These are phyloP conservation scores for Sciurus vulgaris DNA, from an alignment of 2,797 vertebrate genomes.

Conservation along the genomic window DNA sequence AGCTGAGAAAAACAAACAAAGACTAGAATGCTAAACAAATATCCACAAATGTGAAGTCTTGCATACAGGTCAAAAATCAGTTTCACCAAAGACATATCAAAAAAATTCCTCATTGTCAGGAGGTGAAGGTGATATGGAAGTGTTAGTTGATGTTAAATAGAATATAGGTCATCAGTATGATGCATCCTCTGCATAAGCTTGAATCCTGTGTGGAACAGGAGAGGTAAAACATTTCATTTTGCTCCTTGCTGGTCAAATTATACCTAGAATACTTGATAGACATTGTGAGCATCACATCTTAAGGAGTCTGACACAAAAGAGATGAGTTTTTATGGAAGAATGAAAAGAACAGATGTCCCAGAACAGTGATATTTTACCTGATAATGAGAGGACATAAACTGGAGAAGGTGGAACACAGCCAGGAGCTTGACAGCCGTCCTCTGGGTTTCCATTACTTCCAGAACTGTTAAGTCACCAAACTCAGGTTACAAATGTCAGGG, in stretches of 20 bases:
- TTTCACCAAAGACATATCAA: neutral
- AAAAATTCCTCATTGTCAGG: neutral
- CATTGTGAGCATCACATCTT: neutral
- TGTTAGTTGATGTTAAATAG: neutral
- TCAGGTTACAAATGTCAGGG: neutral
- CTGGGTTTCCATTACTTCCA: neutral
- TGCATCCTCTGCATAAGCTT: neutral
- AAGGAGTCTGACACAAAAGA: neutral
- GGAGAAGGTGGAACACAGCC: neutral
- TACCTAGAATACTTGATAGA: neutral
- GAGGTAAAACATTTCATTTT: neutral
- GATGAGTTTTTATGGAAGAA: neutral
- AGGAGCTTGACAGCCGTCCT: neutral
- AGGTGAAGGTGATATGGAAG: neutral
- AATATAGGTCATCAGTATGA: neutral
- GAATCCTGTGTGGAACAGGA: neutral
- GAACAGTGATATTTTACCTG: neutral
- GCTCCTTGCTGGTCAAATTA: neutral
- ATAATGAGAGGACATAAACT: neutral
- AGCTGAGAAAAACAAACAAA: conserved; percentile 33
- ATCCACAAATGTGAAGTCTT: conserved; percentile 10
- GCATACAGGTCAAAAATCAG: neutral
- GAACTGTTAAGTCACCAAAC: neutral
- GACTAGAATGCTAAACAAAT: neutral
- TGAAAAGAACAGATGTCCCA: neutral